Evolutionary conservation across 2,797 vertebrate species (phyloP).

Genomic region (Phoebastria nigripes): DNA sequence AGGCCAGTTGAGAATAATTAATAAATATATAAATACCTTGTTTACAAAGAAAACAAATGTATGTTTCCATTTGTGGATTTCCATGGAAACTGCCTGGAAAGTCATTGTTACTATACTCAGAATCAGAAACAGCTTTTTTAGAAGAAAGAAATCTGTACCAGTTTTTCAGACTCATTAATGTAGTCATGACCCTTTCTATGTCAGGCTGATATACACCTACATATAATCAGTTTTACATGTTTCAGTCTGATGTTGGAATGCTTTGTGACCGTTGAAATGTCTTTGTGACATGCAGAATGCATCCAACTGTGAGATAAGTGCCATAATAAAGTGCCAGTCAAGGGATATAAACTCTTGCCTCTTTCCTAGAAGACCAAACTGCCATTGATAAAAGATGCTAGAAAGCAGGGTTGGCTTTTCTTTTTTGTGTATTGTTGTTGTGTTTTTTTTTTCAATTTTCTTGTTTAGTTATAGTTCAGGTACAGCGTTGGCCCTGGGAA

Average conservation of each 20-base stretch:
- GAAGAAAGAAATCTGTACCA: not conserved
- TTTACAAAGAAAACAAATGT: not conserved
- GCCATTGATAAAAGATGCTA: not conserved
- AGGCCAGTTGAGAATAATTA: not conserved
- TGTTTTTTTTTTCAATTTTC: not conserved
- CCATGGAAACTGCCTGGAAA: not conserved
- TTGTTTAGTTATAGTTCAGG: not conserved
- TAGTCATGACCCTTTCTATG: not conserved
- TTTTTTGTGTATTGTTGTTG: not conserved
- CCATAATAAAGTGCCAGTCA: not conserved
- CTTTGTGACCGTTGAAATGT: not conserved
- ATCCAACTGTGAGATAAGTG: not conserved
- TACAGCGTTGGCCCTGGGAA: not conserved
- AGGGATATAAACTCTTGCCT: not conserved
- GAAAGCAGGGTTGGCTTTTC: not conserved
- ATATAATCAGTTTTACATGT: not conserved
- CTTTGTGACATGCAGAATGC: not conserved
- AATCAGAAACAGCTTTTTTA: not conserved
- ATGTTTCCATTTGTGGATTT: not conserved
- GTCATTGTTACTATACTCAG: not conserved
- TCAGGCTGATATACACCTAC: not conserved
- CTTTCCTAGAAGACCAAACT: not conserved
- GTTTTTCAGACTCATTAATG: not conserved
- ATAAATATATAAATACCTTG: not conserved
- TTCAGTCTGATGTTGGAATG: not conserved